phyloP scores from a whole-genome alignment of 2,888 invertebrate genomes.

The Choristoneura rosaceana region DNA sequence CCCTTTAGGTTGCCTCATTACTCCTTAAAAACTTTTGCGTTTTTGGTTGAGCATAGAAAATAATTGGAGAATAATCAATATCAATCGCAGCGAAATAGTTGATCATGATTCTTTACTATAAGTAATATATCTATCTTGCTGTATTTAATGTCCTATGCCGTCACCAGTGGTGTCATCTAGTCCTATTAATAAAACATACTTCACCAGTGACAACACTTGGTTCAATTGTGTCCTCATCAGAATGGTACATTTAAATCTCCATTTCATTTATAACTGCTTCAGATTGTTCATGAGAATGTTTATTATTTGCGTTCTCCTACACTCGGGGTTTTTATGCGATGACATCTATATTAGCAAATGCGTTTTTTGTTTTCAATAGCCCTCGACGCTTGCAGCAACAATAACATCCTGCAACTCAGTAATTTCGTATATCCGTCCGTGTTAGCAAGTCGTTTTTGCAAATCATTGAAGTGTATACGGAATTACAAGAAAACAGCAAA shows the following conservation, averaged over 20 bases:
- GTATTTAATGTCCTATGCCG: constrained; percentile 31
- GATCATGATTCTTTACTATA: background rate
- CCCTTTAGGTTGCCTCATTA: too few relatives aligned
- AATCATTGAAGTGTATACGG: constrained; percentile 50
- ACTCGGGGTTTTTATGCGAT: constrained; percentile 17
- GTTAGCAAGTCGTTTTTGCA: constrained; percentile 47
- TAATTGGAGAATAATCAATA: too few relatives aligned
- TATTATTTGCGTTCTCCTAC: constrained; percentile 4
- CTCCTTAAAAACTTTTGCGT: too few relatives aligned
- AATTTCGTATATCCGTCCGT: constrained; percentile 36
- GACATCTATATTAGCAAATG: constrained; percentile 40
- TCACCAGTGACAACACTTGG: constrained; percentile 34
- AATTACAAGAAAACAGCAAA: constrained; percentile 47
- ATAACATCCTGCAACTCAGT: constrained; percentile 44
- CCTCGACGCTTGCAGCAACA: constrained; percentile 41
- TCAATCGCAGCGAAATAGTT: background rate
- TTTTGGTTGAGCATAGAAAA: too few relatives aligned
- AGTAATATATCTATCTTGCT: background rate
- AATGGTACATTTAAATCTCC: constrained; percentile 12
- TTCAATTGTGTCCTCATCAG: constrained; percentile 36
- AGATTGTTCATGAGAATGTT: constrained; percentile 9
- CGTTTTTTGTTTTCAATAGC: constrained; percentile 19
- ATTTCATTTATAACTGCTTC: constrained; percentile 10
- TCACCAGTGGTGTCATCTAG: constrained; percentile 44
- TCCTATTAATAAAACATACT: constrained; percentile 37